phyloP scores from a whole-genome alignment of 2,888 invertebrate species.

The Serripes groenlandicus region DNA sequence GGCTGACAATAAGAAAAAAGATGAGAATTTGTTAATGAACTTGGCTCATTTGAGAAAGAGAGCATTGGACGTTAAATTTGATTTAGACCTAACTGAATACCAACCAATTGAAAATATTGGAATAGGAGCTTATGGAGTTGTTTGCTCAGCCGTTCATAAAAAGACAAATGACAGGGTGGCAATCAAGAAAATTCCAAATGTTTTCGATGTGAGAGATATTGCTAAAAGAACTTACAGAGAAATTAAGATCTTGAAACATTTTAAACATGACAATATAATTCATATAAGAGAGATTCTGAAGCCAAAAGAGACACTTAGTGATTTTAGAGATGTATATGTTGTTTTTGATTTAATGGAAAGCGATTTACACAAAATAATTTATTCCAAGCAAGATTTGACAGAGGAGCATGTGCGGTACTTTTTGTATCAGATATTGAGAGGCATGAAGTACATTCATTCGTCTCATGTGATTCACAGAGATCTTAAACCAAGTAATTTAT shows the following conservation, averaged over 20 bases:
- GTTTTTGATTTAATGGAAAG: constrained; percentile 88
- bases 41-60: constrained; percentile 78
- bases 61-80: constrained; percentile 85
- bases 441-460: constrained; percentile 88
- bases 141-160: constrained; percentile 86
- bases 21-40: constrained; percentile 61
- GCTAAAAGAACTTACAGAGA: constrained; percentile 87
- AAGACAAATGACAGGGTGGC: constrained; percentile 85
- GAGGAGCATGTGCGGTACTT: constrained; percentile 87
- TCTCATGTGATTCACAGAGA: constrained; percentile 88
- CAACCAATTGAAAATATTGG: constrained; percentile 85
- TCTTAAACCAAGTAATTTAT: constrained; percentile 87
- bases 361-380: constrained; percentile 87
- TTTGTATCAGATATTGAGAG: constrained; percentile 87
- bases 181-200: constrained; percentile 87
- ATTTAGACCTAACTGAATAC: constrained; percentile 85
- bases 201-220: constrained; percentile 86
- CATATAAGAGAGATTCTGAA: constrained; percentile 87
- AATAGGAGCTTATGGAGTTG: constrained; percentile 87
- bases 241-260: constrained; percentile 87
- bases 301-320: constrained; percentile 77
- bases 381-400: constrained; percentile 86
- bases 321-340: constrained; percentile 87
- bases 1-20: constrained; percentile 59
- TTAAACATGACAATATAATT: constrained; percentile 88